Evolutionary conservation across 2,797 vertebrate genomes (phyloP).

Genomic region (Toxotes lorentzi): DNA sequence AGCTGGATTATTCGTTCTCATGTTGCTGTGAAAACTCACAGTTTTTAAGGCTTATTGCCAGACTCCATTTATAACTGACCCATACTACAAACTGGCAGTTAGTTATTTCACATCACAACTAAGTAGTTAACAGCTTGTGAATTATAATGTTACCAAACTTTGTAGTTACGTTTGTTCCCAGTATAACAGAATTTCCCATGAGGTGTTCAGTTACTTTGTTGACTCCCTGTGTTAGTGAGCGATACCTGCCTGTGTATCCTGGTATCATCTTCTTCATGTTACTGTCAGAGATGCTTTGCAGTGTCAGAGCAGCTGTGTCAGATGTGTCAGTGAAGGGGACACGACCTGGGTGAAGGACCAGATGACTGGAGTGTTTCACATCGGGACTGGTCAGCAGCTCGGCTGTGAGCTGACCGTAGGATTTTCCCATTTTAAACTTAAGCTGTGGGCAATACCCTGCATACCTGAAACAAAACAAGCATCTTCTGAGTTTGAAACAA

Average conservation of each 20-base stretch:
- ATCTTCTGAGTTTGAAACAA: conserved; percentile 1
- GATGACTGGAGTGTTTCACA: conserved; percentile 52
- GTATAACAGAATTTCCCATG: background rate
- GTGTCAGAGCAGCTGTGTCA: conserved; percentile 20
- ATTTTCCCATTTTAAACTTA: conserved; percentile 83
- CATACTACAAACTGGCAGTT: background rate
- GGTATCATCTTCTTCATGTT: conserved; percentile 76
- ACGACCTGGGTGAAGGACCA: conserved; percentile 67
- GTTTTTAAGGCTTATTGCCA: background rate
- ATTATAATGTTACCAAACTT: background rate
- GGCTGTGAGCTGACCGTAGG: conserved; percentile 82
- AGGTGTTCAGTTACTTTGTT: conserved; percentile 29
- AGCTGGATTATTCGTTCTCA: conserved; percentile 13
- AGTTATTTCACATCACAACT: background rate
- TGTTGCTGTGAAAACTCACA: conserved; percentile 14
- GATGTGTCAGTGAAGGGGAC: conserved; percentile 17
- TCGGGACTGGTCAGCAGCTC: conserved; percentile 78
- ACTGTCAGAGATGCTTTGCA: conserved; percentile 37
- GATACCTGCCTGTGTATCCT: conserved; percentile 85
- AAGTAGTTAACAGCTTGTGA: background rate
- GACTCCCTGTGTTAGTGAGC: background rate
- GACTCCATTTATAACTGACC: background rate
- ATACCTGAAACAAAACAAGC: conserved; percentile 73
- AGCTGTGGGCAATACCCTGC: conserved; percentile 87
- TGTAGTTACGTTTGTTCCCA: background rate